A percentile compares a stretch with the other conserved stretches of the same genome.
These are phyloP conservation scores for Carapus acus DNA, from an alignment of 2,797 vertebrate species.

Conservation along the genomic window DNA sequence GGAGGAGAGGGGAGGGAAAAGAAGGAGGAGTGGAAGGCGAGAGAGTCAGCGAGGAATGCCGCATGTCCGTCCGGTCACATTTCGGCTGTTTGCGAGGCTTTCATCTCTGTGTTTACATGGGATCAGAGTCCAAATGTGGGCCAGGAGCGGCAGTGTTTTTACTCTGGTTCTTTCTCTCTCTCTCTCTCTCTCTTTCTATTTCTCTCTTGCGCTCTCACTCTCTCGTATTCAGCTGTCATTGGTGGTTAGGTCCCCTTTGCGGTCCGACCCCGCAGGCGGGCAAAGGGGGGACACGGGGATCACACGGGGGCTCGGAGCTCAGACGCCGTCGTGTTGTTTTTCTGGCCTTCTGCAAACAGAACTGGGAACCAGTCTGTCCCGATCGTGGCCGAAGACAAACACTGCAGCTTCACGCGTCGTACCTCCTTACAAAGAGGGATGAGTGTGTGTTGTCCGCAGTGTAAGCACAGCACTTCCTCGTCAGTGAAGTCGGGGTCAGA, in stretches of 20 bases:
- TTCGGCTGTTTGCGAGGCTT: conserved; percentile 21
- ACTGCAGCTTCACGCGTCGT: conserved; percentile 70
- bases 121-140: conserved; percentile 48
- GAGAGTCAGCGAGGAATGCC: conserved; percentile 48
- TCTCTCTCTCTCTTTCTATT: conserved; percentile 7
- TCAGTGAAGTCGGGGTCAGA: conserved; percentile 43
- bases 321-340: conserved; percentile 57
- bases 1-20: conserved; percentile 16
- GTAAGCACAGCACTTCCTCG: conserved; percentile 59
- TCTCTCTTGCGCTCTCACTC: not conserved
- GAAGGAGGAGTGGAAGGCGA: conserved; percentile 38
- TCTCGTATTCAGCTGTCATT: not conserved
- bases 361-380: conserved; percentile 68
- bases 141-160: not conserved
- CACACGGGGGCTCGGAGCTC: no score
- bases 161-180: conserved; percentile 1
- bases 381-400: conserved; percentile 69
- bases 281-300: no score
- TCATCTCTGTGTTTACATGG: conserved; percentile 28
- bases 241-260: not conserved
- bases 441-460: conserved; percentile 31
- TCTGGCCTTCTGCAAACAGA: conserved; percentile 62
- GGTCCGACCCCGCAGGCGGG: no score
- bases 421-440: conserved; percentile 64
- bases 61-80: conserved; percentile 34